Evolutionary conservation across 2,113 vertebrate genomes (phyloP).

Genomic region (Eulemur macaco): DNA sequence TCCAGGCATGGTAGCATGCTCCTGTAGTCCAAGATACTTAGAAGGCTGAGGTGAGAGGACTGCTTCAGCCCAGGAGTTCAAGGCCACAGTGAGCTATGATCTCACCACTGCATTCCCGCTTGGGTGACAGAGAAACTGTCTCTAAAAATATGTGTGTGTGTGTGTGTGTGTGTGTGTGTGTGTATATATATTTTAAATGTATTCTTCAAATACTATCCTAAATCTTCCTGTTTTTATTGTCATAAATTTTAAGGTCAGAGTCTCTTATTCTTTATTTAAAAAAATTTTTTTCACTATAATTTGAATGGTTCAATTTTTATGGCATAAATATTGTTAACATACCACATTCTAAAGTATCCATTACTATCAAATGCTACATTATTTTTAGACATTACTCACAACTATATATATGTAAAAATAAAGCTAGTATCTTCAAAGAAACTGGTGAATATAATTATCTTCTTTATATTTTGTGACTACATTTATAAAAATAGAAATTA

Average conservation of each 20-base stretch:
- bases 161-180: too few relatives aligned
- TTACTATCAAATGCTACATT: neutral
- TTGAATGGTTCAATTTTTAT: conserved; percentile 18
- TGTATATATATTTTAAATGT: neutral
- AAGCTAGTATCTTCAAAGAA: conserved; percentile 11
- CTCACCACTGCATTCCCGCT: too few relatives aligned
- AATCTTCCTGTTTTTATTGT: neutral
- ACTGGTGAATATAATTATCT: neutral
- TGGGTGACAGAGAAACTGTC: too few relatives aligned
- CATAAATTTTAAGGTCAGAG: neutral
- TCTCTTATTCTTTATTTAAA: neutral
- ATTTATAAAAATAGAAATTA: conserved; percentile 30
- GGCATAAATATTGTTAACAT: conserved; percentile 8
- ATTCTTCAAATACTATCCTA: neutral
- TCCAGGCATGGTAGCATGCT: neutral
- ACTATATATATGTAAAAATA: neutral
- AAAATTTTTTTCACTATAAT: neutral
- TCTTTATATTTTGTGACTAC: neutral
- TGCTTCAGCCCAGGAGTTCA: too few relatives aligned
- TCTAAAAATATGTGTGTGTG: too few relatives aligned
- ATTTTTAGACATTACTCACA: neutral
- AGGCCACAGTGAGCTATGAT: too few relatives aligned
- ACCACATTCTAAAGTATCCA: neutral
- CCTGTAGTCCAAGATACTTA: too few relatives aligned
- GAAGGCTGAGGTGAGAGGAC: too few relatives aligned